Conservation (phyloP, 2,888 invertebrate species). For the Trissolcus brochymenae region DNA sequence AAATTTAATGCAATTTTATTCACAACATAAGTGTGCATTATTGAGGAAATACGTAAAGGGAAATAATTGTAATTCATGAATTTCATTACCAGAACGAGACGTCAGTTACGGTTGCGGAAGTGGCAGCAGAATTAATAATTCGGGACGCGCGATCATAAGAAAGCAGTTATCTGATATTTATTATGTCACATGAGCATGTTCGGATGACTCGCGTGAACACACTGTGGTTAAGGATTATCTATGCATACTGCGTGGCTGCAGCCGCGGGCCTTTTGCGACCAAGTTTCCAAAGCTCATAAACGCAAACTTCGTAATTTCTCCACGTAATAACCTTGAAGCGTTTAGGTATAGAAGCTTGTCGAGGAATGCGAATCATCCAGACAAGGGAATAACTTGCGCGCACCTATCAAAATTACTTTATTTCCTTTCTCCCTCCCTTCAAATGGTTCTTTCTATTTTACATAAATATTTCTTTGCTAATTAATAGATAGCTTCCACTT, state of each 20-base stretch:
- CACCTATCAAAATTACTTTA: constrained; percentile 35
- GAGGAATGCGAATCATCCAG: constrained; percentile 56
- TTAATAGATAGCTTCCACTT: too few relatives aligned
- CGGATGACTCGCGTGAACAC: constrained; percentile 45
- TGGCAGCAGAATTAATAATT: constrained; percentile 32
- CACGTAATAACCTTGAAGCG: constrained; percentile 59
- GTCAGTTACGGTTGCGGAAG: constrained; percentile 1
- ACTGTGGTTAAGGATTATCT: constrained; percentile 50
- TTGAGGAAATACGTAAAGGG: neutral
- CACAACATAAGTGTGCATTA: too few relatives aligned
- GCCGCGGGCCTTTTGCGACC: constrained; percentile 56
- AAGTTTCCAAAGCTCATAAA: constrained; percentile 59
- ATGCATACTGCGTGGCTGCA: constrained; percentile 50
- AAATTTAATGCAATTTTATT: too few relatives aligned
- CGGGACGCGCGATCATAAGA: constrained; percentile 27
- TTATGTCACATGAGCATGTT: constrained; percentile 32
- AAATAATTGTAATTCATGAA: constrained; percentile 2
- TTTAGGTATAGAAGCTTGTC: constrained; percentile 51
- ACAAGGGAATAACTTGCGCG: constrained; percentile 36
- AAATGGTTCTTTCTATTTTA: too few relatives aligned
- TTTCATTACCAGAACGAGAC: constrained; percentile 11
- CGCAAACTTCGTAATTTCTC: constrained; percentile 59
- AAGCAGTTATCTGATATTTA: constrained; percentile 46
- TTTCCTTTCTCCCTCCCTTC: neutral
- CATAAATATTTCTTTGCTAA: too few relatives aligned